A percentile compares a stretch with the other conserved stretches of the same genome.
Conservation (phyloP, 2,888 invertebrate species). For the Lydus trimaculatus region DNA sequence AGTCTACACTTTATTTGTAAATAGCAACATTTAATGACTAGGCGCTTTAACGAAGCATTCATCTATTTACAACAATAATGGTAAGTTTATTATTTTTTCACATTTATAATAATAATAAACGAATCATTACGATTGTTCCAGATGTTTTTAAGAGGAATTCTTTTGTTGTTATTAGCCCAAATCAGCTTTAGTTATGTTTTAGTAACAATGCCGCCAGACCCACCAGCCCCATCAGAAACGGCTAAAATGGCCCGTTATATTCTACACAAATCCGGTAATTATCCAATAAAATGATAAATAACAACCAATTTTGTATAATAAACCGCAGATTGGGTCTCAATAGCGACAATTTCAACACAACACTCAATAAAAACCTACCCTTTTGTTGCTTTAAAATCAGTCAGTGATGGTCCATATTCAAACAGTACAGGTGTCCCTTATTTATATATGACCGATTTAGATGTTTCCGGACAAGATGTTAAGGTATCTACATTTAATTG, state of each 20-base stretch:
- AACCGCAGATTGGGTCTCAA: conserved; percentile 73
- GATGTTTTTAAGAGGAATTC: neutral
- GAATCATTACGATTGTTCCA: neutral
- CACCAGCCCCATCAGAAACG: conserved; percentile 68
- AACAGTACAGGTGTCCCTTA: conserved; percentile 78
- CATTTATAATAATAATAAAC: neutral
- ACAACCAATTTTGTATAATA: conserved; percentile 4
- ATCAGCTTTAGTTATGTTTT: neutral
- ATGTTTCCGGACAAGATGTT: conserved; percentile 73
- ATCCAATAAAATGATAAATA: neutral
- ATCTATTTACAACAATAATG: neutral
- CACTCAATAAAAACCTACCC: conserved; percentile 70
- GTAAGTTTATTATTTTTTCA: neutral
- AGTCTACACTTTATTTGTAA: neutral
- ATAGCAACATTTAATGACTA: neutral
- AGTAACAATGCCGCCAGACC: conserved; percentile 41
- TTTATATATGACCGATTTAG: conserved; percentile 76
- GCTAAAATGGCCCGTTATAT: conserved; percentile 77
- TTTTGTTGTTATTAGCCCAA: conserved; percentile 3
- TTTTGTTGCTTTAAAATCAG: conserved; percentile 73
- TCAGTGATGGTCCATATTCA: conserved; percentile 72
- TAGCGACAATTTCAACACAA: conserved; percentile 73
- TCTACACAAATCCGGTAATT: conserved; percentile 72
- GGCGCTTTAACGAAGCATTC: neutral
- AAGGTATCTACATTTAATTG: conserved; percentile 59